These are phyloP conservation scores for Cosmorhoe ocellata DNA, from an alignment of 2,888 invertebrate species.

Conservation along the genomic window DNA sequence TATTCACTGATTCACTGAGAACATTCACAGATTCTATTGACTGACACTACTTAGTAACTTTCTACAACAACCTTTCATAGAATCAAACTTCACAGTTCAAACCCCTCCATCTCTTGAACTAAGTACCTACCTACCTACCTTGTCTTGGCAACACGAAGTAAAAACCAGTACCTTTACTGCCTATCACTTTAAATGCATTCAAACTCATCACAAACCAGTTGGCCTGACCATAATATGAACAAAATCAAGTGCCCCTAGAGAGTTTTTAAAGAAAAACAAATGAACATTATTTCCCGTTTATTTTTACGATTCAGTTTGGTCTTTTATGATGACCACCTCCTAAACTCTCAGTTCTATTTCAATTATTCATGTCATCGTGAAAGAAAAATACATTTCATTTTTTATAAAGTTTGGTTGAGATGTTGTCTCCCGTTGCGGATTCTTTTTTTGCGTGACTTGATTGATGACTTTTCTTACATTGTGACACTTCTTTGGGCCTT, in stretches of 20 bases:
- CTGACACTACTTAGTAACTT: no score
- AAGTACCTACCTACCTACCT: no score
- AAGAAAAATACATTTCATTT: conserved; percentile 49
- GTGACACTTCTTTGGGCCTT: conserved; percentile 58
- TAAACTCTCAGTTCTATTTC: conserved; percentile 49
- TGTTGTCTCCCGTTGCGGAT: conserved; percentile 57
- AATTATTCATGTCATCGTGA: conserved; percentile 53
- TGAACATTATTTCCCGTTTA: conserved; percentile 30
- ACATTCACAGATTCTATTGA: no score
- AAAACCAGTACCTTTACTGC: conserved; percentile 20
- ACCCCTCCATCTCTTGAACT: no score
- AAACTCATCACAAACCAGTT: conserved; percentile 15
- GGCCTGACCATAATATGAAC: conserved; percentile 27
- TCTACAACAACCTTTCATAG: no score
- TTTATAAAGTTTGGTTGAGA: conserved; percentile 55
- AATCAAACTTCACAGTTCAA: no score
- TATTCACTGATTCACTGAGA: no score
- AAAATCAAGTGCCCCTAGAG: conserved; percentile 28
- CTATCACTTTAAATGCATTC: conserved; percentile 22
- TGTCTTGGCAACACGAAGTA: conserved; percentile 23
- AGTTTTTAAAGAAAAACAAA: conserved; percentile 28
- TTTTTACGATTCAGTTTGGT: conserved; percentile 39
- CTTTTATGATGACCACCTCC: conserved; percentile 16
- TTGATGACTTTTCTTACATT: conserved; percentile 68
- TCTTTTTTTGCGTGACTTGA: conserved; percentile 64